Evolutionary conservation across 2,888 invertebrate species (phyloP).

Genomic region (Phanerotoma sp.): DNA sequence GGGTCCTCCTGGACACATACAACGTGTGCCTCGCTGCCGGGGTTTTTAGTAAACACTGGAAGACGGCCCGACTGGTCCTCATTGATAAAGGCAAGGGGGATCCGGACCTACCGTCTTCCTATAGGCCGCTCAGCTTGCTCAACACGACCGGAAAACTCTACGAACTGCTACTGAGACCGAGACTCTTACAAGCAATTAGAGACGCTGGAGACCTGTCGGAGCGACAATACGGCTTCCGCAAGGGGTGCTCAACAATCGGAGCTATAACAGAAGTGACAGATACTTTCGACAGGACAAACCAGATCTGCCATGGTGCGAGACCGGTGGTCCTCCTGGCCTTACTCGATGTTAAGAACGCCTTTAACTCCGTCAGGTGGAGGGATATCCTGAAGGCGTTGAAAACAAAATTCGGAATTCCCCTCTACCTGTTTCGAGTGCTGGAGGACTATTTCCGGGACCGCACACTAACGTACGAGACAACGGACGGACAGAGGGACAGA

Average conservation of each 20-base stretch:
- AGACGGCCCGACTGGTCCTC: slow-evolving; percentile 22
- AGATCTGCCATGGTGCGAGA: background rate
- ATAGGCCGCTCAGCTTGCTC: slow-evolving; percentile 24
- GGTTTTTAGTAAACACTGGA: slow-evolving; percentile 20
- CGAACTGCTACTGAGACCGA: slow-evolving; percentile 26
- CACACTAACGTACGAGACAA: slow-evolving; percentile 23
- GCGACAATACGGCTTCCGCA: slow-evolving; percentile 21
- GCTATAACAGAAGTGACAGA: slow-evolving; percentile 19
- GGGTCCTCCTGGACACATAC: slow-evolving; percentile 19
- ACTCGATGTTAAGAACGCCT: slow-evolving; percentile 23
- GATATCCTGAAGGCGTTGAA: slow-evolving; percentile 28
- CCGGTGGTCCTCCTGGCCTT: slow-evolving; percentile 22
- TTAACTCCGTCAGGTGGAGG: slow-evolving; percentile 29
- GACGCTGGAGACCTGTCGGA: slow-evolving; percentile 26
- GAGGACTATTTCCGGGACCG: slow-evolving; percentile 29
- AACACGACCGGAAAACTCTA: slow-evolving; percentile 22
- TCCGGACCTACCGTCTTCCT: slow-evolving; percentile 11
- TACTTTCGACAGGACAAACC: background rate
- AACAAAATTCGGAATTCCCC: slow-evolving; percentile 19
- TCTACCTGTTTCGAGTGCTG: slow-evolving; percentile 22
- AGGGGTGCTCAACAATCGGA: background rate
- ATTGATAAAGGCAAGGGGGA: slow-evolving; percentile 27
- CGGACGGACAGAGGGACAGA: slow-evolving; percentile 17
- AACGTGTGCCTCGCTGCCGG: slow-evolving; percentile 24
- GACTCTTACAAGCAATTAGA: too few species aligned